Conservation (phyloP, 2,888 invertebrate species). For the Lasiommata megera region DNA sequence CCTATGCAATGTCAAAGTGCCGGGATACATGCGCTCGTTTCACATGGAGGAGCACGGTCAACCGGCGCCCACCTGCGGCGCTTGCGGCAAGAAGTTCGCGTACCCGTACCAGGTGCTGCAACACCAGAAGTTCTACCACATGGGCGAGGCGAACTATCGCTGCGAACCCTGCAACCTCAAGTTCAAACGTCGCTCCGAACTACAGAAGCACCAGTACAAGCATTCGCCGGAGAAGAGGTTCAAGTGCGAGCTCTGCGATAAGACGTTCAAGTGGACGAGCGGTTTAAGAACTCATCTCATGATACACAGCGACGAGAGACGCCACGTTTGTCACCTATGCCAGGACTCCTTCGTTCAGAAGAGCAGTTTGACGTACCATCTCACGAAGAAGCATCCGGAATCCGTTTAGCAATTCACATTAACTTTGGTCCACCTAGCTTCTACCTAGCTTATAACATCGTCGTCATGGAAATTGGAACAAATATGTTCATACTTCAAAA, state of each 20-base stretch:
- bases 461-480: too few species aligned
- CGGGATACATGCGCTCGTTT: slow-evolving; percentile 42
- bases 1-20: slow-evolving; percentile 45
- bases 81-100: slow-evolving; percentile 52
- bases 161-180: slow-evolving; percentile 41
- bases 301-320: slow-evolving; percentile 1
- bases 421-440: too few species aligned
- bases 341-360: slow-evolving; percentile 11
- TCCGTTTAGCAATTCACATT: too few species aligned
- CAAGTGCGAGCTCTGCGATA: slow-evolving; percentile 30
- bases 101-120: slow-evolving; percentile 42
- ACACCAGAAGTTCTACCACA: slow-evolving; percentile 48
- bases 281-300: slow-evolving; percentile 4
- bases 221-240: slow-evolving; percentile 41
- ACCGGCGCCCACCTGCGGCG: slow-evolving; percentile 45
- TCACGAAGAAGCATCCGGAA: slow-evolving; percentile 6
- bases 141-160: slow-evolving; percentile 45
- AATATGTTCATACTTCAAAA: too few species aligned
- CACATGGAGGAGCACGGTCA: slow-evolving; percentile 48
- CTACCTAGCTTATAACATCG: too few species aligned
- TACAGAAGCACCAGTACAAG: slow-evolving; percentile 39
- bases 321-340: slow-evolving; percentile 5
- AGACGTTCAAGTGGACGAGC: slow-evolving; percentile 2
- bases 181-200: slow-evolving; percentile 43
- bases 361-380: slow-evolving; percentile 3